Evolutionary conservation across 2,113 vertebrate species (phyloP).

Genomic region (Puntigrus tetrazona): DNA sequence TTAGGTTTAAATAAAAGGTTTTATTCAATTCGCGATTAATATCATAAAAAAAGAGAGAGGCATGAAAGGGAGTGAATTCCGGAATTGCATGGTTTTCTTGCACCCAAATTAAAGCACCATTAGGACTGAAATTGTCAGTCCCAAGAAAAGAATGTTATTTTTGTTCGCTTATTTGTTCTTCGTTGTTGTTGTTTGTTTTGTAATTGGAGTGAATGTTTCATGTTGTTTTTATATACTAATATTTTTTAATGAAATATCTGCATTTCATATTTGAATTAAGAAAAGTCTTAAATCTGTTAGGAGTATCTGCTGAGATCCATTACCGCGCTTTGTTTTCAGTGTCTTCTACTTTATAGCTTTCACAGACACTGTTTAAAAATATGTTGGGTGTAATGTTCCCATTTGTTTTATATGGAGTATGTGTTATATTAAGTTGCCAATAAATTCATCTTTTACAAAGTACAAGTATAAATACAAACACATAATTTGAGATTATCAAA

Average conservation of each 20-base stretch:
- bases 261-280: neutral
- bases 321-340: neutral
- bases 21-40: neutral
- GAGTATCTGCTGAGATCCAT: neutral
- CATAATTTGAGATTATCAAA: neutral
- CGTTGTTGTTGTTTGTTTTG: no score
- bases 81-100: neutral
- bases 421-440: neutral
- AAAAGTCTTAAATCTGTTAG: neutral
- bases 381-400: neutral
- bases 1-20: neutral
- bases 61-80: neutral
- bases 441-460: no score
- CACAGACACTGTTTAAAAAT: no score
- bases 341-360: no score
- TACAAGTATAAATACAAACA: neutral
- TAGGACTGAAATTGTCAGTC: neutral
- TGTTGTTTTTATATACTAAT: neutral
- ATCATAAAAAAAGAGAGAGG: neutral
- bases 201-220: neutral
- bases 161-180: no score
- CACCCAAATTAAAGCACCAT: neutral
- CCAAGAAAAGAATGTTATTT: no score
- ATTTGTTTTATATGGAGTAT: neutral
- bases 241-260: neutral